A percentile compares a stretch with the other conserved stretches of the same genome.
Conservation (phyloP, 2,113 vertebrate genomes). For the Tragelaphus strepsiceros region DNA sequence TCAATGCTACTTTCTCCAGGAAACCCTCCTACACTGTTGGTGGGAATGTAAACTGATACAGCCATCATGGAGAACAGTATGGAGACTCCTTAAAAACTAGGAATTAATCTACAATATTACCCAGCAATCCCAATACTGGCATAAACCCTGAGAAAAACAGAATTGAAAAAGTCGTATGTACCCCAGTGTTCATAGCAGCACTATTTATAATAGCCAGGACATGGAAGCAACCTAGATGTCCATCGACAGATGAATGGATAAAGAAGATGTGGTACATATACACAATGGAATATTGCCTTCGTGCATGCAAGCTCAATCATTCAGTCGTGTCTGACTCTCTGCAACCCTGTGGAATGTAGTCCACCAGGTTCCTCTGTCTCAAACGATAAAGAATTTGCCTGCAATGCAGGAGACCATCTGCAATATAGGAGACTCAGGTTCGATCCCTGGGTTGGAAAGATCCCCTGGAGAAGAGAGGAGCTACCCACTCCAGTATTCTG, state of each 20-base stretch:
- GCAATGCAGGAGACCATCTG: background rate
- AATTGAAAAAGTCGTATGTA: background rate
- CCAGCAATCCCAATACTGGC: background rate
- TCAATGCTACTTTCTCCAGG: background rate
- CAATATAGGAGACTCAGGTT: background rate
- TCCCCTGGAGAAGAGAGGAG: background rate
- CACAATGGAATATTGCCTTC: background rate
- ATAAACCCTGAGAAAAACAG: background rate
- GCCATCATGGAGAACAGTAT: background rate
- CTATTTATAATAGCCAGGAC: background rate
- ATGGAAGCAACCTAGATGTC: background rate
- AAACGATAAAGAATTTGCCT: background rate
- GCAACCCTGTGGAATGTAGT: fast-evolving
- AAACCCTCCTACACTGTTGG: background rate
- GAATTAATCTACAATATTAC: background rate
- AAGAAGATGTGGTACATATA: background rate
- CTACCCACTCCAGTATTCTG: background rate
- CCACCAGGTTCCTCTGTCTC: background rate
- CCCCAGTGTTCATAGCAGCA: background rate
- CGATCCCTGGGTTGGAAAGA: background rate
- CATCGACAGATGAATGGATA: background rate
- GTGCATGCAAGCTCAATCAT: background rate
- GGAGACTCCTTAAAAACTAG: background rate
- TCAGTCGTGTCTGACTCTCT: background rate
- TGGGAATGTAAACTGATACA: background rate